Evolutionary conservation across 2,113 vertebrate genomes (phyloP).

Genomic region (Chionodraco myersi): DNA sequence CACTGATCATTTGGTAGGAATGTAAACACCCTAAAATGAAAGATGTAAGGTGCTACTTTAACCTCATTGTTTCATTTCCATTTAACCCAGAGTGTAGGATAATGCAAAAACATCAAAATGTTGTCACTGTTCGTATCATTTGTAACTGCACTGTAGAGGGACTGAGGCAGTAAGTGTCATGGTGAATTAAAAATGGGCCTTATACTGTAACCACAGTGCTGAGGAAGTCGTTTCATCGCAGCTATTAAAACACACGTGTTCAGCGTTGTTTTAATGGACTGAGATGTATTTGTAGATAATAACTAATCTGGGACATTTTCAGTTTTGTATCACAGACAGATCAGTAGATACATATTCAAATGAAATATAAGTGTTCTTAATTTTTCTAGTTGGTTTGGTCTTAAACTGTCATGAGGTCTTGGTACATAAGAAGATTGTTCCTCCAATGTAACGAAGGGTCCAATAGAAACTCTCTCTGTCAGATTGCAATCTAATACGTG

Average conservation of each 20-base stretch:
- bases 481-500: conserved; percentile 28
- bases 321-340: not conserved
- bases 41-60: conserved; percentile 3
- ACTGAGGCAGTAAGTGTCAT: not conserved
- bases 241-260: not conserved
- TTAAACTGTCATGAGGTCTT: not conserved
- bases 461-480: conserved; percentile 29
- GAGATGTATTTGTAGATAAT: not conserved
- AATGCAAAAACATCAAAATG: not conserved
- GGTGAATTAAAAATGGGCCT: not conserved
- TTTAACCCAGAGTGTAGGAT: not conserved
- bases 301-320: not conserved
- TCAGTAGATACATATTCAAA: not conserved
- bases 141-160: not conserved
- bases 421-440: conserved; percentile 10
- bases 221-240: not conserved
- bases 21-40: not conserved
- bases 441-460: conserved; percentile 9
- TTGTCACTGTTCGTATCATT: not conserved
- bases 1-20: not conserved
- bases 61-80: not conserved
- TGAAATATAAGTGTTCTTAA: not conserved
- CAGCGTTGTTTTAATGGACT: not conserved
- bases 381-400: not conserved
- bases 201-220: not conserved